Conservation (phyloP, 2,797 vertebrate genomes). For the Hybognathus amarus region DNA sequence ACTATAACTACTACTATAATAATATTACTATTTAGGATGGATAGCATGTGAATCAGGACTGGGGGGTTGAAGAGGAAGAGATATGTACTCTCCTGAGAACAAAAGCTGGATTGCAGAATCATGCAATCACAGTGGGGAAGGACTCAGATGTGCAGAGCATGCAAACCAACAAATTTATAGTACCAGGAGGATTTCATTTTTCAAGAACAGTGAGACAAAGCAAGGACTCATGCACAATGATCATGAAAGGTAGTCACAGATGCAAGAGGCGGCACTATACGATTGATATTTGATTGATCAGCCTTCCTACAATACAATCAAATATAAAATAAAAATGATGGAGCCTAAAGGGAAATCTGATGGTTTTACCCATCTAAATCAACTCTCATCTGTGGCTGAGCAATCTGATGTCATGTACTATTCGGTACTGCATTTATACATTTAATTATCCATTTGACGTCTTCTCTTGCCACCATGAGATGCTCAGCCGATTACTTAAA, state of each 20-base stretch:
- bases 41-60: no score
- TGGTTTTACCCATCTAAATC: background rate
- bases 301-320: background rate
- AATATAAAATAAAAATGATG: background rate
- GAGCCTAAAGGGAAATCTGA: background rate
- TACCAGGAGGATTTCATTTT: background rate
- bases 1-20: no score
- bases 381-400: background rate
- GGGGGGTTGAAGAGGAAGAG: no score
- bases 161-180: background rate
- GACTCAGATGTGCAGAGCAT: background rate
- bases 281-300: background rate
- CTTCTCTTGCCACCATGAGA: background rate
- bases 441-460: constrained; percentile 21
- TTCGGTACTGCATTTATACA: constrained; percentile 22
- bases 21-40: no score
- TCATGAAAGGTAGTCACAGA: background rate
- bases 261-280: background rate
- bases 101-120: background rate
- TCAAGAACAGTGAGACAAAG: background rate
- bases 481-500: background rate
- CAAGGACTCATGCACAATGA: background rate
- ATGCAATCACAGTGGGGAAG: background rate
- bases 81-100: background rate
- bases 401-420: background rate